Conservation (phyloP, 2,888 invertebrate species). For the Podabrus alpinus region DNA sequence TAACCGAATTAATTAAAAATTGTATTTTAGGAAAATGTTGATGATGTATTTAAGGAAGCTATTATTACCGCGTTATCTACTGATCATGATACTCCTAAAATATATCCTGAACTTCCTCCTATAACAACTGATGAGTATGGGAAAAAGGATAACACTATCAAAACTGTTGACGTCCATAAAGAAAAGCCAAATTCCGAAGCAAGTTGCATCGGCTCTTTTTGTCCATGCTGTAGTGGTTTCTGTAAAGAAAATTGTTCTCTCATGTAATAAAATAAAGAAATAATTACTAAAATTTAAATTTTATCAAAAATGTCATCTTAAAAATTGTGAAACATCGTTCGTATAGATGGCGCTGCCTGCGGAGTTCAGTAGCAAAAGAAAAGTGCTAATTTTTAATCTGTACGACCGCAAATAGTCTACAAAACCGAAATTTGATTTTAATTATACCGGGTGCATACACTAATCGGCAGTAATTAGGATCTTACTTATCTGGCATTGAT, state of each 20-base stretch:
- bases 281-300: neutral
- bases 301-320: neutral
- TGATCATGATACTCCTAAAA: neutral
- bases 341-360: neutral
- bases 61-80: neutral
- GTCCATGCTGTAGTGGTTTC: neutral
- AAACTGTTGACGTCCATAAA: neutral
- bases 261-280: neutral
- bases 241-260: neutral
- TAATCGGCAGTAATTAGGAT: neutral
- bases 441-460: neutral
- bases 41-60: conserved; percentile 5
- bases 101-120: neutral
- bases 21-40: conserved; percentile 2
- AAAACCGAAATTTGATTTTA: neutral
- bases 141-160: neutral
- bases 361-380: neutral
- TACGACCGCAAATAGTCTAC: neutral
- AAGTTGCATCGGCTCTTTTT: neutral
- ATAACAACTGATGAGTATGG: no score
- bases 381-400: neutral
- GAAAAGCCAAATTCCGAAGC: neutral
- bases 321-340: no score
- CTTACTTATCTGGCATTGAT: no score
- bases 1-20: neutral